Percentiles rank a stretch among this genome's conserved stretches.
Evolutionary conservation across 2,797 vertebrate species (phyloP).

Genomic region (Iguana delicatissima): DNA sequence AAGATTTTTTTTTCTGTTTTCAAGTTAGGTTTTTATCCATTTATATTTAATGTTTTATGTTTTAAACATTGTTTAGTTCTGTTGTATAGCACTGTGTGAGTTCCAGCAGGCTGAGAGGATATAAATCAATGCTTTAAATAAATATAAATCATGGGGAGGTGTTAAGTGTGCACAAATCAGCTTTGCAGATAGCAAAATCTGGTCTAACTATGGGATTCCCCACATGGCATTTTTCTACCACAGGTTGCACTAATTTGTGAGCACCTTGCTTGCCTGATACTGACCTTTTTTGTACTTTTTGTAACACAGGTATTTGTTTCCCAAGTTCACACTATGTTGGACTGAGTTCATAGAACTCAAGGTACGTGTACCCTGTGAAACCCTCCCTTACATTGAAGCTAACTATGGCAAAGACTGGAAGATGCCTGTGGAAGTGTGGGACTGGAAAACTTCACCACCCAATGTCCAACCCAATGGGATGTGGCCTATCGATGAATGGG

Average conservation of each 20-base stretch:
- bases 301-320: slow-evolving; percentile 79
- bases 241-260: background rate
- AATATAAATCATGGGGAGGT: background rate
- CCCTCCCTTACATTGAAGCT: slow-evolving; percentile 87
- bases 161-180: background rate
- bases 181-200: background rate
- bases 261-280: background rate
- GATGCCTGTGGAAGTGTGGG: slow-evolving; percentile 89
- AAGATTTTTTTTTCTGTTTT: too few relatives aligned
- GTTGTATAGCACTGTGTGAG: too few relatives aligned
- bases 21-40: too few relatives aligned
- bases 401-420: slow-evolving; percentile 93
- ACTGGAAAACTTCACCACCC: slow-evolving; percentile 93
- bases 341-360: slow-evolving; percentile 92
- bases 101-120: too few relatives aligned
- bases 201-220: background rate
- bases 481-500: slow-evolving; percentile 91
- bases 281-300: slow-evolving; percentile 21
- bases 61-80: too few relatives aligned
- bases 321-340: slow-evolving; percentile 90
- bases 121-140: background rate
- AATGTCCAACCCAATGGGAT: slow-evolving; percentile 91
- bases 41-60: too few relatives aligned
- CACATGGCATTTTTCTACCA: too few relatives aligned
- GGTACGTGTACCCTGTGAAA: slow-evolving; percentile 91